Base-by-base conservation (phyloP, 2,113 vertebrate species). In the Passer domesticus region DNA sequence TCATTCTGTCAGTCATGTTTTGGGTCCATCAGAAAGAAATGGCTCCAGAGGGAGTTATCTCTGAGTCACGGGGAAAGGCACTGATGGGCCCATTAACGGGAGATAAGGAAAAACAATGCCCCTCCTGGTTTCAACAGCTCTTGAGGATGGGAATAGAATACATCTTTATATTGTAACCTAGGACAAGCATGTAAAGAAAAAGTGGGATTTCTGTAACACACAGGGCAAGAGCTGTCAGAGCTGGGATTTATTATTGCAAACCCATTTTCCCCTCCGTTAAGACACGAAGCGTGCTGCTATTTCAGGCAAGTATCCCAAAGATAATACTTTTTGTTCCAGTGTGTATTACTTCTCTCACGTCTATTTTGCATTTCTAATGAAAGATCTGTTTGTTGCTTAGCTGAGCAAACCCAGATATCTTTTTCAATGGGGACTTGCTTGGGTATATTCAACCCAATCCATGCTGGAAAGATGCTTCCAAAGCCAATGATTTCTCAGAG, bases 401-500 rank as follows among this genome's bases (percentile, higher is more conserved):
- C 47, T 46, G 56, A 73, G 53, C 28, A 86, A 79, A 53, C 8
- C 10, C 50, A 1, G 19, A 6, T 18, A 9, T n/a, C 30, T 53
- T 69, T 63, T 75, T n/a, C 67, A 13, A 39, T 8, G 30, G 30
- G 7, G 11, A 35, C 15, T 60, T 3, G 0, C 27, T 84, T 13
- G 55, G 37, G 37, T 53, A 14, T 31, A 63, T 63, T 46, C 58
- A 53, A n/a, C 7, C 25, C 43, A 41, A 3, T 9, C 25, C 0
- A 0, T 2, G 17, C 13, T 6, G 10, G 22, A 50, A 66, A 37
- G 13, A 10, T 6, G 11, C 9, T 49, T 30, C 64, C 12, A 11
- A 82, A 62, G 39, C 0, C 0, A 30, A 4, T 0, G 14, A 5
- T 41, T 62, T 41, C 49, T 9, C 11, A 52, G 14, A 53, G 35